Evolutionary conservation across 2,888 invertebrate species (phyloP).

Genomic region (Parnassius apollo): DNA sequence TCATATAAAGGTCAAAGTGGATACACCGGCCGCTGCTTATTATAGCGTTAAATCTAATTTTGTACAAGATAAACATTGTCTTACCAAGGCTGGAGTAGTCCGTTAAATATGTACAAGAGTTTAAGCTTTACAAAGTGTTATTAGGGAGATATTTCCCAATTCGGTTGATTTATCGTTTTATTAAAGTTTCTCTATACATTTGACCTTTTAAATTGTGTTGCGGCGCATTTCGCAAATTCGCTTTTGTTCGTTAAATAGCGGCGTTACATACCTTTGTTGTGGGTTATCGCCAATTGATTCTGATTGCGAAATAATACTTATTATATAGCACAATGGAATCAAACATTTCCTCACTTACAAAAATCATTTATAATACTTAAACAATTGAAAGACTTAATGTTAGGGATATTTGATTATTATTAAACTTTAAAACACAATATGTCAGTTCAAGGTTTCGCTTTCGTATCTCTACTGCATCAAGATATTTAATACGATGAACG

Average conservation of each 20-base stretch:
- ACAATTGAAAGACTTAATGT: slow-evolving; percentile 19
- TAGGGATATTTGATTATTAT: slow-evolving; percentile 7
- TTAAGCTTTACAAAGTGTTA: slow-evolving; percentile 21
- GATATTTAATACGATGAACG: slow-evolving; percentile 1
- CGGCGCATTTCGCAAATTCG: slow-evolving; percentile 55
- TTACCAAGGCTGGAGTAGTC: neutral
- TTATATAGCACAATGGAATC: slow-evolving; percentile 8
- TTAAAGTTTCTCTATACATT: slow-evolving; percentile 44
- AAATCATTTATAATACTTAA: slow-evolving; percentile 9
- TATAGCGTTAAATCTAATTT: slow-evolving; percentile 12
- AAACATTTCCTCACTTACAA: slow-evolving; percentile 4
- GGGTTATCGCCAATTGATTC: slow-evolving; percentile 41
- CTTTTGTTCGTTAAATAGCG: slow-evolving; percentile 50
- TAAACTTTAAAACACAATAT: slow-evolving; percentile 6
- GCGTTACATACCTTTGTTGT: slow-evolving; percentile 40
- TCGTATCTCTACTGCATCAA: slow-evolving; percentile 7
- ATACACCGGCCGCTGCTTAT: neutral
- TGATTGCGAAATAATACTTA: slow-evolving; percentile 38
- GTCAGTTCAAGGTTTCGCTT: neutral
- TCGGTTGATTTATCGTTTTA: slow-evolving; percentile 34
- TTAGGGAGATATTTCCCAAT: slow-evolving; percentile 25
- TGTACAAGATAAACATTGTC: slow-evolving; percentile 18
- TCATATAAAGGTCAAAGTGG: slow-evolving; percentile 22
- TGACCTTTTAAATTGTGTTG: slow-evolving; percentile 56
- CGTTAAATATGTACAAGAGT: slow-evolving; percentile 12